Evolutionary conservation across 2,113 vertebrate species (phyloP).

Genomic region (Columbina picui): DNA sequence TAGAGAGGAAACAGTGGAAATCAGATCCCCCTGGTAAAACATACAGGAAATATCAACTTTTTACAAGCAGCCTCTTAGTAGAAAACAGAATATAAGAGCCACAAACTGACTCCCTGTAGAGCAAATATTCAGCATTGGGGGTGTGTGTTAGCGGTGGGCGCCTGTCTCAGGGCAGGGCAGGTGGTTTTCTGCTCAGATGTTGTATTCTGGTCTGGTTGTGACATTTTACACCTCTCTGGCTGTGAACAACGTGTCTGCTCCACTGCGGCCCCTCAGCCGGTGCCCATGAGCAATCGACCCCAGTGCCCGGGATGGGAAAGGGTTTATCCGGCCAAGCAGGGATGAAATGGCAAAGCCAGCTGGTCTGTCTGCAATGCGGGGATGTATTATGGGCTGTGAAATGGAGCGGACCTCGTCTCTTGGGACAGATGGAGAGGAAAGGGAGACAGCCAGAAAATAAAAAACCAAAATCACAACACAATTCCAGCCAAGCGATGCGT

Average conservation of each 20-base stretch:
- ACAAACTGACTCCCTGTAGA: neutral
- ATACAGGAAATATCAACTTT: neutral
- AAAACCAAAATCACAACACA: neutral
- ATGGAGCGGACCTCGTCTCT: neutral
- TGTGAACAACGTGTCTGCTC: fast-evolving
- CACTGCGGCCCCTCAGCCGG: too few species aligned
- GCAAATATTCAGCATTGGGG: fast-evolving
- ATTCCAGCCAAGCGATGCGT: constrained; percentile 20
- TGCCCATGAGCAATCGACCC: neutral
- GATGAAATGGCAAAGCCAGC: neutral
- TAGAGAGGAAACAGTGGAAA: neutral
- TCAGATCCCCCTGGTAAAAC: neutral
- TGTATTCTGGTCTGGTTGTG: neutral
- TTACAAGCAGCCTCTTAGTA: neutral
- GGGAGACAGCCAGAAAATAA: neutral
- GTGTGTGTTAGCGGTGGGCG: fast-evolving
- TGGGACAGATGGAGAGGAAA: constrained; percentile 47
- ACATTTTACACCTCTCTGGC: neutral
- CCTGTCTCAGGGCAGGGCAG: neutral
- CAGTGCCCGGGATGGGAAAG: fast-evolving
- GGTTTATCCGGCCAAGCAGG: neutral
- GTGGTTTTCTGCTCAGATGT: neutral
- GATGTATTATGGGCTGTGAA: neutral
- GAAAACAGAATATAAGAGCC: neutral
- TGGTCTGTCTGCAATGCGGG: neutral